A percentile compares a stretch with the other conserved stretches of the same genome.
Evolutionary conservation across 2,797 vertebrate species (phyloP).

Genomic region (Periophthalmus magnuspinnatus): DNA sequence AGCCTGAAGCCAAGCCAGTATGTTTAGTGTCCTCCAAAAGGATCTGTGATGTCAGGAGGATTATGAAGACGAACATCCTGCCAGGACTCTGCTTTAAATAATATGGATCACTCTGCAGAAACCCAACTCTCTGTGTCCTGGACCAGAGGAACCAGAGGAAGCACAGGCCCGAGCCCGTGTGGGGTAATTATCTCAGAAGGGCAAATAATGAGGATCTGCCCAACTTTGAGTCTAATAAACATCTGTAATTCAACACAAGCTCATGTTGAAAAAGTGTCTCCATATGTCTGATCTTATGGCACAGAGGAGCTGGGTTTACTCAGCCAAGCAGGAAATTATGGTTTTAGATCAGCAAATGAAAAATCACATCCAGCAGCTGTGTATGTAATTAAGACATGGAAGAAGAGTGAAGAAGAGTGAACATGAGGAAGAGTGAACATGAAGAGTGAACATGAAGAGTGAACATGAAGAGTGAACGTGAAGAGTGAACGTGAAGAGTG

Average conservation of each 20-base stretch:
- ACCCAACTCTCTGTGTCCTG: not conserved
- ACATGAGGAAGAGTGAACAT: too few relatives aligned
- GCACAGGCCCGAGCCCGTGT: not conserved
- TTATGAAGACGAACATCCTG: slow-evolving; percentile 47
- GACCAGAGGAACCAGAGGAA: not conserved
- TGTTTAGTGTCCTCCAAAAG: slow-evolving; percentile 54
- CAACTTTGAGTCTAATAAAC: not conserved
- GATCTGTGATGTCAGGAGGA: slow-evolving; percentile 41
- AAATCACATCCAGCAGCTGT: not conserved
- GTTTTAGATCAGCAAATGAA: not conserved
- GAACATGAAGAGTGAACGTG: too few relatives aligned
- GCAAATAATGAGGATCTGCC: not conserved
- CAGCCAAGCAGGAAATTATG: not conserved
- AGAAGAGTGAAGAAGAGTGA: too few relatives aligned
- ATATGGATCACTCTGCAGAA: slow-evolving; percentile 32
- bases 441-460: too few relatives aligned
- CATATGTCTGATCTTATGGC: not conserved
- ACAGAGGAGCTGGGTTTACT: not conserved
- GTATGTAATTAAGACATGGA: not conserved
- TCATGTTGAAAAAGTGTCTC: not conserved
- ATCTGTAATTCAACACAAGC: not conserved
- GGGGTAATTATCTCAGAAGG: not conserved
- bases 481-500: too few relatives aligned
- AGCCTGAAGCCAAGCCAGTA: slow-evolving; percentile 54
- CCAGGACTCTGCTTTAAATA: slow-evolving; percentile 36